Evolutionary conservation across 2,888 invertebrate species (phyloP).

Genomic region (Baronia brevicornis): DNA sequence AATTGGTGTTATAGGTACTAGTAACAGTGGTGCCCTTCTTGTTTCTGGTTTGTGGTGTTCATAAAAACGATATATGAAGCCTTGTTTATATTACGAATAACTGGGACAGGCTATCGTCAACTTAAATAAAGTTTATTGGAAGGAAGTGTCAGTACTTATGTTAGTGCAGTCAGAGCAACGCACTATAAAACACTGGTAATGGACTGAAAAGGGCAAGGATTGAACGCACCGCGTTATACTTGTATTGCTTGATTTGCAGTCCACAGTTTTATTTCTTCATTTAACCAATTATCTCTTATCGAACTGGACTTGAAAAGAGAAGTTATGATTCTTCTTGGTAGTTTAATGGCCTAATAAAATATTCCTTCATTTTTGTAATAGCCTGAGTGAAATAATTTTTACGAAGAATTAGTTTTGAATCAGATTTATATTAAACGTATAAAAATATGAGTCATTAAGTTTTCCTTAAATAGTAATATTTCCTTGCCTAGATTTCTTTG

Average conservation of each 20-base stretch:
- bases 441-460: too few species aligned
- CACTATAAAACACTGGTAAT: conserved; percentile 21
- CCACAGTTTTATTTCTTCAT: conserved; percentile 17
- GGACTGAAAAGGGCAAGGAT: conserved; percentile 35
- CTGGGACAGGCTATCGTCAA: not conserved
- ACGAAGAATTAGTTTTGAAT: too few species aligned
- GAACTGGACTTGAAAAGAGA: too few species aligned
- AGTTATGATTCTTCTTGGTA: too few species aligned
- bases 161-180: conserved; percentile 19
- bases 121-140: conserved; percentile 4
- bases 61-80: not conserved
- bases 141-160: conserved; percentile 9
- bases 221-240: conserved; percentile 10
- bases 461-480: too few species aligned
- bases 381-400: too few species aligned
- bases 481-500: too few species aligned
- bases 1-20: not conserved
- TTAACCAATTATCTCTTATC: conserved; percentile 4
- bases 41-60: not conserved
- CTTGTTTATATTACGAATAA: too few species aligned
- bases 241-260: conserved; percentile 12
- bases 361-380: too few species aligned
- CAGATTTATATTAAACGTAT: too few species aligned
- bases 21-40: not conserved
- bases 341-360: too few species aligned